A percentile compares a stretch with the other conserved stretches of the same genome.
These are phyloP conservation scores for Megalops atlanticus DNA, from an alignment of 2,113 vertebrate species.

Conservation along the genomic window DNA sequence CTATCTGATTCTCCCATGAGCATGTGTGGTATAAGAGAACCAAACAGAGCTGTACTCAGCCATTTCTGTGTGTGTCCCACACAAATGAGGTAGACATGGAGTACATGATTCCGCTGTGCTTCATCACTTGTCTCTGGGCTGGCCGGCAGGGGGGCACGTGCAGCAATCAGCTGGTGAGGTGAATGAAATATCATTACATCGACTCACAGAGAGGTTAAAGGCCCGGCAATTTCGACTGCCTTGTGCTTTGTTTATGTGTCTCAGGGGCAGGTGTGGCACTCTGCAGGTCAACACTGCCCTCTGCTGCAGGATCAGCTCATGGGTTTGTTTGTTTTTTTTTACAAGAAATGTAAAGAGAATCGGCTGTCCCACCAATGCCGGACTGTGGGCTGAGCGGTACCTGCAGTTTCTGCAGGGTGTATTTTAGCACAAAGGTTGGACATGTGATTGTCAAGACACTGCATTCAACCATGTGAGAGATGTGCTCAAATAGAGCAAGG, in stretches of 20 bases:
- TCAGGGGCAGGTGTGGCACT: background rate
- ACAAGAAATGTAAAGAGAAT: background rate
- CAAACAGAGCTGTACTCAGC: background rate
- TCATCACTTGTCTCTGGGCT: background rate
- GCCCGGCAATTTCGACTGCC: background rate
- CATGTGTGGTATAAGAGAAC: background rate
- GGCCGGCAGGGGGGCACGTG: background rate
- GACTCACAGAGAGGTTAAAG: background rate
- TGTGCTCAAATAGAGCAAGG: too few species aligned
- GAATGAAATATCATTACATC: conserved; percentile 9
- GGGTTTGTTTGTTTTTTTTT: too few species aligned
- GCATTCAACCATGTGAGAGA: too few species aligned
- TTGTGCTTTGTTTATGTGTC: conserved; percentile 21
- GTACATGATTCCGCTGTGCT: background rate
- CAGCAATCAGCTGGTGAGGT: background rate
- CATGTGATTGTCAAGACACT: too few species aligned
- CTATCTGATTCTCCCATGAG: background rate
- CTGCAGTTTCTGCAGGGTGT: too few species aligned
- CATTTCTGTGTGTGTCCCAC: background rate
- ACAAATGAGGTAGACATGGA: background rate
- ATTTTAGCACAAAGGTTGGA: too few species aligned
- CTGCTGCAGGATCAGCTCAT: conserved; percentile 19
- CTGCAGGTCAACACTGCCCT: conserved; percentile 34
- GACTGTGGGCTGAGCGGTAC: too few species aligned
- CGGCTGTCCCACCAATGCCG: background rate